Base-by-base conservation (phyloP, 2,113 vertebrate species). In the Furnarius figulus region DNA sequence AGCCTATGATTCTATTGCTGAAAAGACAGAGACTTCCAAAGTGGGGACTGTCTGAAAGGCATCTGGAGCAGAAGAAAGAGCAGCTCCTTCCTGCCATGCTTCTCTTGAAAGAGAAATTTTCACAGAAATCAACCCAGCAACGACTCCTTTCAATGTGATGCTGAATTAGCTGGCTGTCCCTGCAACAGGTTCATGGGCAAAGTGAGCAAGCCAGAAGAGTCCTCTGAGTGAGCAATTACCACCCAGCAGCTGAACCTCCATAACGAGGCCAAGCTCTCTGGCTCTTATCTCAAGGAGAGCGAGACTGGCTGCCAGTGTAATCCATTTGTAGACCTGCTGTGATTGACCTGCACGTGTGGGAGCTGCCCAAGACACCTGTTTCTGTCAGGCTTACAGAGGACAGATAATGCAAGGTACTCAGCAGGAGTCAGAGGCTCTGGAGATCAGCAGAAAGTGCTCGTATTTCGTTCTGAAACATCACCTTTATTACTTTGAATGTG, bases 81-180 rank as follows among this genome's bases (percentile, higher is more conserved):
- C 7, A 62, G n/a, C 13, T 85, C n/a, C 31, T 66, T 40, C 40
- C 9, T 0, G 3, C 7, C 17, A 35, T 8, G 1, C 3, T 22
- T 53, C 6, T 79, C 47, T 44, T 59, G 35, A 10, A 67, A 25
- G 7, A 70, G 23, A 65, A 72, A 61, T 8, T 5, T 56, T 73
- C n/a, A 52, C 37, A 81, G 30, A 87, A 46, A 75, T 58, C 31
- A 62, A 58, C 6, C 19, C 71, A 75, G 14, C 22, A 88, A 24
- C 4, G 4, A 7, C 25, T 47, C 42, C 28, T 72, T 88, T 62
- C 59, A 66, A 5, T 20, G 23, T 25, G 27, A 55, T 49, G 47
- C 37, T 49, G 4, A 73, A 25, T 65, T 61, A 77, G 20, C 25
- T 17, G 65, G 27, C 40, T 90, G 27, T 58, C 20, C 21, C 28